Evolutionary conservation across 2,797 vertebrate species (phyloP).

Genomic region (Anas georgica): DNA sequence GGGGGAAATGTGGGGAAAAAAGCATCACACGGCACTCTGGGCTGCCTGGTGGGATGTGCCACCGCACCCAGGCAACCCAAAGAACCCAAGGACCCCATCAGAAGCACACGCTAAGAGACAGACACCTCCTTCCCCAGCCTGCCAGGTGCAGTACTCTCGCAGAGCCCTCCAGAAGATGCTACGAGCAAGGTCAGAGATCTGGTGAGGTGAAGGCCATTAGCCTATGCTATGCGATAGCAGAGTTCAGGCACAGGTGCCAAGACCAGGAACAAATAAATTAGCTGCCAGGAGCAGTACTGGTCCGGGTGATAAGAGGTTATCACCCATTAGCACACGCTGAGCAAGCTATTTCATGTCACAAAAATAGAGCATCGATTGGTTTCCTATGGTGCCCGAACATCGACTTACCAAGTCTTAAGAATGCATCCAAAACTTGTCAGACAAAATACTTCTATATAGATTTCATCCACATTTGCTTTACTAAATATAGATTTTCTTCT

Average conservation of each 20-base stretch:
- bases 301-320: background rate
- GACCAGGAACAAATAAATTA: background rate
- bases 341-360: background rate
- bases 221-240: background rate
- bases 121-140: background rate
- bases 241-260: background rate
- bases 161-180: background rate
- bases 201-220: background rate
- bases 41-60: background rate
- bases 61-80: too few species aligned
- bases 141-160: rapidly evolving
- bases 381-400: background rate
- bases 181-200: background rate
- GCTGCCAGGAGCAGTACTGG: background rate
- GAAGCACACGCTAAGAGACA: background rate
- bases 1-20: background rate
- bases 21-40: background rate
- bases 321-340: background rate
- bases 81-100: background rate
- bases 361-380: background rate
- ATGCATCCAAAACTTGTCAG: background rate
- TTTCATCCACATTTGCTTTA: background rate
- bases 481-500: background rate
- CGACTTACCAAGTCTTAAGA: background rate
- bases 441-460: background rate